phyloP scores from a whole-genome alignment of 1,140 invertebrate genomes.

The Drosophila ficusphila region DNA sequence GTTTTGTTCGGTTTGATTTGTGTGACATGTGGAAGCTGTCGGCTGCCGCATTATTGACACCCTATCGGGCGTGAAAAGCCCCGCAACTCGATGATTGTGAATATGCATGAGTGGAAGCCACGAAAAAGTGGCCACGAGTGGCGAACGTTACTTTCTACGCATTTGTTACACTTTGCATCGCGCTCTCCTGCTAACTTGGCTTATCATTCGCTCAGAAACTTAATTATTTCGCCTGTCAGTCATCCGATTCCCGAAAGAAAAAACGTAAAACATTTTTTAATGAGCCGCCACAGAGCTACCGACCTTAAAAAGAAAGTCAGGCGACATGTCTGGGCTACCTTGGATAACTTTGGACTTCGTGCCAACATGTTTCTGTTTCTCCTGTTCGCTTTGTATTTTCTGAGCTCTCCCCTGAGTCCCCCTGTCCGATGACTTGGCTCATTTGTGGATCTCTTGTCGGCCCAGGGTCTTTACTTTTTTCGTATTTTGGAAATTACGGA shows the following conservation, averaged over 20 bases:
- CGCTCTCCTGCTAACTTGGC: constrained; percentile 24
- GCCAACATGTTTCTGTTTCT: constrained; percentile 69
- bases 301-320: constrained; percentile 72
- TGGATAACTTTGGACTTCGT: constrained; percentile 59
- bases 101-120: constrained; percentile 50
- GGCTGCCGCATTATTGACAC: constrained; percentile 67
- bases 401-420: constrained; percentile 11
- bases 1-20: constrained; percentile 74
- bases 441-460: constrained; percentile 46
- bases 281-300: constrained; percentile 50
- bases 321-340: constrained; percentile 45
- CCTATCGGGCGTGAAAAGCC: constrained; percentile 49
- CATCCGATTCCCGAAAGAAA: constrained; percentile 25
- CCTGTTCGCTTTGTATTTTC: constrained; percentile 33
- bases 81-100: neutral
- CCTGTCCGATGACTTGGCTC: constrained; percentile 56
- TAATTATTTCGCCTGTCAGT: constrained; percentile 80
- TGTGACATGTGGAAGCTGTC: constrained; percentile 78
- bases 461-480: constrained; percentile 14
- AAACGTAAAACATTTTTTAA: constrained; percentile 75
- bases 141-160: constrained; percentile 64
- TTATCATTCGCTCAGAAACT: constrained; percentile 69
- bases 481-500: constrained; percentile 32
- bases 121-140: neutral
- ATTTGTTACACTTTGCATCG: constrained; percentile 71